phyloP scores from a whole-genome alignment of 1,140 invertebrate species.

The Meloidogyne exigua region DNA sequence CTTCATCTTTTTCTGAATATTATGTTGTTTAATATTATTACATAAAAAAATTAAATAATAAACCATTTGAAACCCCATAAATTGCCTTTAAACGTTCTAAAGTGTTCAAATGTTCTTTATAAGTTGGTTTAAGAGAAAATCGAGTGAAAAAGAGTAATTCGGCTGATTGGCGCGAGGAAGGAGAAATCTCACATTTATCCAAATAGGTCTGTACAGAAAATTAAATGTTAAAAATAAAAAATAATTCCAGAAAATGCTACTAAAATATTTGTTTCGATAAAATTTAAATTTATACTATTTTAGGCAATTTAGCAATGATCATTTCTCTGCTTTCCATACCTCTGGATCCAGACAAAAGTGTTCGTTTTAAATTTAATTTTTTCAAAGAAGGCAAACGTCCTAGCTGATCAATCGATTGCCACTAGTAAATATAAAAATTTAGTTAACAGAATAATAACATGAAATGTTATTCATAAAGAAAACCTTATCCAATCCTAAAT shows the following conservation, averaged over 20 bases:
- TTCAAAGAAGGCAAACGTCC: constrained; percentile 36
- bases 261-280: too few species aligned
- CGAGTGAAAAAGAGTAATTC: constrained; percentile 38
- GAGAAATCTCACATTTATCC: constrained; percentile 37
- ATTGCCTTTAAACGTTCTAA: constrained; percentile 18
- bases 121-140: constrained; percentile 16
- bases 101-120: constrained; percentile 11
- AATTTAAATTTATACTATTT: constrained; percentile 16
- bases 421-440: constrained; percentile 25
- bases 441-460: neutral
- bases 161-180: constrained; percentile 27
- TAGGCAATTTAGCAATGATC: constrained; percentile 42
- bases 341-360: constrained; percentile 36
- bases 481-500: neutral
- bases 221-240: neutral
- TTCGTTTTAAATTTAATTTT: constrained; percentile 32
- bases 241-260: constrained; percentile 23
- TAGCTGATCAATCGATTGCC: constrained; percentile 43
- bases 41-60: neutral
- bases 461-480: neutral
- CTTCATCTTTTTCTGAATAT: neutral
- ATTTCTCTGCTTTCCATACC: constrained; percentile 45
- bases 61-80: constrained; percentile 21
- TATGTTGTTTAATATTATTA: neutral
- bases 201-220: constrained; percentile 30